Conservation (phyloP, 2,797 vertebrate genomes). For the Sebastes aleutianus region DNA sequence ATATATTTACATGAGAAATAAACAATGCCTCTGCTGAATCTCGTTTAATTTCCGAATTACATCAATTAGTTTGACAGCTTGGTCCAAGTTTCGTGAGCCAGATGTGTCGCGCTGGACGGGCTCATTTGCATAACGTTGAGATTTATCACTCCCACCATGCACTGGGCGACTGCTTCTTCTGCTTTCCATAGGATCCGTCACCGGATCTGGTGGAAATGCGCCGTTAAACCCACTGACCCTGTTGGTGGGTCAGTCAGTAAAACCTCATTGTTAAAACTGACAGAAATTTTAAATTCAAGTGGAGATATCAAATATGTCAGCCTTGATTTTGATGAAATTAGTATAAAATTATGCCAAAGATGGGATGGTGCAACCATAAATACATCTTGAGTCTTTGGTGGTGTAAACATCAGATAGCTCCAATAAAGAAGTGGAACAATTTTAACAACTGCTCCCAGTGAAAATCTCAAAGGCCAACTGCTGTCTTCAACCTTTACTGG, state of each 20-base stretch:
- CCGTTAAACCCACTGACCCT: neutral
- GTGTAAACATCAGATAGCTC: neutral
- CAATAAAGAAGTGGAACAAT: neutral
- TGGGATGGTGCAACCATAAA: neutral
- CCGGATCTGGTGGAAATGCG: too few relatives aligned
- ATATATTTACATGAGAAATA: too few relatives aligned
- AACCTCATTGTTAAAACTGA: neutral
- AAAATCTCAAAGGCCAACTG: neutral
- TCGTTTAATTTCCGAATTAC: too few relatives aligned
- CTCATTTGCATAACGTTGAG: too few relatives aligned
- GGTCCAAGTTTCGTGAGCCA: too few relatives aligned
- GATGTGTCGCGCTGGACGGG: too few relatives aligned
- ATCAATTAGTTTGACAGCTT: too few relatives aligned
- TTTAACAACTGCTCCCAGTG: neutral
- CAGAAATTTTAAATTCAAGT: slow-evolving; percentile 3
- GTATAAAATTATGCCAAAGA: neutral
- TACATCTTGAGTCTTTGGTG: neutral
- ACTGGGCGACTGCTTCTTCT: too few relatives aligned
- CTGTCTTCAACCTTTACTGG: neutral
- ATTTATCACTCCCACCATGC: too few relatives aligned
- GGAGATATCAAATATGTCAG: neutral
- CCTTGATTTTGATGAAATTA: neutral
- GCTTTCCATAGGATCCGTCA: too few relatives aligned
- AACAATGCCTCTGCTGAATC: too few relatives aligned
- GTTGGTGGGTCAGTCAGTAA: neutral